These are phyloP conservation scores for Podocnemis expansa DNA, from an alignment of 2,113 vertebrate genomes.

Conservation along the genomic window DNA sequence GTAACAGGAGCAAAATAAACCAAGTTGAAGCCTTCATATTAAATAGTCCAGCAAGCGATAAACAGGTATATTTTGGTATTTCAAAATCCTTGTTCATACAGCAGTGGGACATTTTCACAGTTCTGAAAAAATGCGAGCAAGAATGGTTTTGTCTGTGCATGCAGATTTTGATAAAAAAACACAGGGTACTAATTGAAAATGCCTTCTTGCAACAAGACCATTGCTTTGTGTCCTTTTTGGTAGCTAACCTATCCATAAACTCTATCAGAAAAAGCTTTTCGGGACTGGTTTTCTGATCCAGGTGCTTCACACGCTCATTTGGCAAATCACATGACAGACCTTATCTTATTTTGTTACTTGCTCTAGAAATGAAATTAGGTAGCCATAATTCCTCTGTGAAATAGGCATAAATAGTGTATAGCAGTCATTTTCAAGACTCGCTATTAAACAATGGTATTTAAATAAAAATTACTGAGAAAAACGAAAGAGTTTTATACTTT, in stretches of 20 bases:
- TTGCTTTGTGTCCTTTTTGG: neutral
- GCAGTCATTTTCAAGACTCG: neutral
- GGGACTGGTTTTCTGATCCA: constrained; percentile 28
- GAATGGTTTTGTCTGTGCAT: neutral
- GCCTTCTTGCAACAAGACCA: neutral
- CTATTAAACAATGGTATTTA: neutral
- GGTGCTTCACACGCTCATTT: constrained; percentile 28
- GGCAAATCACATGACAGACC: neutral
- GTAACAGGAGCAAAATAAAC: neutral
- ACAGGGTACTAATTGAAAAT: constrained; percentile 13
- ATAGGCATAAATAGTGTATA: neutral
- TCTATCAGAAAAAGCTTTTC: neutral
- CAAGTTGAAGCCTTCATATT: neutral
- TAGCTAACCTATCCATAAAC: constrained; percentile 33
- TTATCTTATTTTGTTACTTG: constrained; percentile 10
- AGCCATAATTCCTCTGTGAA: neutral
- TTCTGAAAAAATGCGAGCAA: neutral
- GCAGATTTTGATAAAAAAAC: neutral
- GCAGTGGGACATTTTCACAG: neutral
- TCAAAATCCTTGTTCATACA: neutral
- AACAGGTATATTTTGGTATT: neutral
- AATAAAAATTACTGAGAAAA: neutral
- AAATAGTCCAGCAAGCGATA: neutral
- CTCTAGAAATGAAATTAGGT: neutral
- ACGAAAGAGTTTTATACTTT: neutral